These are phyloP conservation scores for Sebastes steindachneri DNA, from an alignment of 2,797 vertebrate species.

Conservation along the genomic window DNA sequence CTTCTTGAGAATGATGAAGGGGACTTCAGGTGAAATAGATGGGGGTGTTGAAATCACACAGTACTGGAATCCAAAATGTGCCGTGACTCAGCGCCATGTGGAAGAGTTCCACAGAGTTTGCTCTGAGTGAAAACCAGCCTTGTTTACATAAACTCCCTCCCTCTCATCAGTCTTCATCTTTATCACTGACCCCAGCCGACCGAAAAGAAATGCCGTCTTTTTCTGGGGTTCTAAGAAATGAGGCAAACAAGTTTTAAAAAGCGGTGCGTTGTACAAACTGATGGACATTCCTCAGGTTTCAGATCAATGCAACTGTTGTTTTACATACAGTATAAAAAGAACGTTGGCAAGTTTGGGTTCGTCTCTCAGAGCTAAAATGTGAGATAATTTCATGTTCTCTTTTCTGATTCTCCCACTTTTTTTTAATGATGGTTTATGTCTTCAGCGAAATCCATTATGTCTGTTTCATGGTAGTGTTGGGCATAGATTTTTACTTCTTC, in stretches of 20 bases:
- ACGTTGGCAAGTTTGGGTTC: not conserved
- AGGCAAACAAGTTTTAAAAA: not conserved
- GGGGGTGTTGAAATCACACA: not conserved
- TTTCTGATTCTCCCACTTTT: not conserved
- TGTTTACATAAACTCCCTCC: constrained; percentile 14
- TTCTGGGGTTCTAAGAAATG: not conserved
- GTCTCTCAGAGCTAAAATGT: not conserved
- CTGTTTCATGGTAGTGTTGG: not conserved
- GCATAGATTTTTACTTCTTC: not conserved
- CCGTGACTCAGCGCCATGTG: constrained; percentile 21
- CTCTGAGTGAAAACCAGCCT: not conserved
- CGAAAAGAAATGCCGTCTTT: not conserved
- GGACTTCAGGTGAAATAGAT: not conserved
- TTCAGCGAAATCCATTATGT: not conserved
- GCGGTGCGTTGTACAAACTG: not conserved
- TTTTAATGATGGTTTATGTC: not conserved
- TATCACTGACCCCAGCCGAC: not conserved
- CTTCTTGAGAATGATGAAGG: not conserved
- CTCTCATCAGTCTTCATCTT: not conserved
- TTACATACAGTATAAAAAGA: not conserved
- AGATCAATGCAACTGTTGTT: not conserved
- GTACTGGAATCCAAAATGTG: not conserved
- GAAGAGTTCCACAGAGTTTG: constrained; percentile 15
- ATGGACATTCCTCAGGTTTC: constrained; percentile 9
- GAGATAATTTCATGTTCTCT: not conserved